Evolutionary conservation across 2,113 vertebrate species (phyloP).

Genomic region (Limnothrissa miodon): DNA sequence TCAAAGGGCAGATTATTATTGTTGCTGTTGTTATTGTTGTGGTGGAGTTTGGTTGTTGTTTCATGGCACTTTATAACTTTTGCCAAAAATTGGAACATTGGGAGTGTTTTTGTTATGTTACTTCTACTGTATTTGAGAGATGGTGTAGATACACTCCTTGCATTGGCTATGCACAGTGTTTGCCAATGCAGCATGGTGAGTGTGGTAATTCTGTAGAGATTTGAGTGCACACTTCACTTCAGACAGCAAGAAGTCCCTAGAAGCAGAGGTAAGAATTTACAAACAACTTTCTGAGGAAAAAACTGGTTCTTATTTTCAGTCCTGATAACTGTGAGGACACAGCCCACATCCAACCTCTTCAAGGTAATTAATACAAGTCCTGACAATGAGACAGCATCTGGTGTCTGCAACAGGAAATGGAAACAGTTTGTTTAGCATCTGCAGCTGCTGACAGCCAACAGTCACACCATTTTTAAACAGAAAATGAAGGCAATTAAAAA

Average conservation of each 20-base stretch:
- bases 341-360: slow-evolving; percentile 13
- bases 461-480: slow-evolving; percentile 51
- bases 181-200: neutral
- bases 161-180: neutral
- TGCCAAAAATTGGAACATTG: neutral
- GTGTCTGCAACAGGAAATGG: slow-evolving; percentile 43
- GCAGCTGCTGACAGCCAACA: slow-evolving; percentile 48
- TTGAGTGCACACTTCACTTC: neutral
- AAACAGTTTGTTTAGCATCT: slow-evolving; percentile 55
- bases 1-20: neutral
- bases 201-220: neutral
- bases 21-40: neutral
- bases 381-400: slow-evolving; percentile 48
- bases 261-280: neutral
- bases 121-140: neutral
- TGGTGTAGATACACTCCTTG: neutral
- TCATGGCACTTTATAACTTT: neutral
- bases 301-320: neutral
- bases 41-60: neutral
- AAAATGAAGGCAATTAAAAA: slow-evolving; percentile 59
- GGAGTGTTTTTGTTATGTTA: neutral
- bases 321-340: neutral
- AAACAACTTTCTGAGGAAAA: neutral
- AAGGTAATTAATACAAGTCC: slow-evolving; percentile 52
- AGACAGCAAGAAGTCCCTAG: neutral